Evolutionary conservation across 2,888 invertebrate species (phyloP), one percentile per base, ranked within the genome.

Genomic region (Cheilosia urbana): DNA sequence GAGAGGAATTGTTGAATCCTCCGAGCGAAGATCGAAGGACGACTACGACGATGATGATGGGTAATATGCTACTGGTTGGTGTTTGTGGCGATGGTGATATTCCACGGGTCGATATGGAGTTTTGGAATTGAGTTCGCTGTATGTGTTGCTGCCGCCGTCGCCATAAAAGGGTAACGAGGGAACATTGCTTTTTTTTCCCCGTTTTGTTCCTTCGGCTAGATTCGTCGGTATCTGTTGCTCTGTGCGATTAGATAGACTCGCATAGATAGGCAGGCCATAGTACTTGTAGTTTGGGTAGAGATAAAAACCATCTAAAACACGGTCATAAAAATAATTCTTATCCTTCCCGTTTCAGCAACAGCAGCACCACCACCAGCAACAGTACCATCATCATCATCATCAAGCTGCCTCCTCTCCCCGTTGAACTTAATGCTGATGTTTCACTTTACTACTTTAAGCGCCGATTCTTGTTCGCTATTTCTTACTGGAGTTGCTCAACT

Each of bases 261-360:
- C 47, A 73, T 53, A 69, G 79, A 75, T 84, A 47, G 63, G 72
- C 72, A 47, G 57, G 37, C 21, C 17, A 45, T 62, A 65, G 84
- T 62, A 76, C 75, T 84, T 80, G 80, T 76, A 71, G 80, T 80
- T 80, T 84, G n/a, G 80, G 68, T 60, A 80, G 19, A 80, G 84
- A 84, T 84, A 84, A 84, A 84, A 84, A 71, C 75, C 84, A 76
- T 80, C 84, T 71, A 84, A 71, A 80, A 84, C 84, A 80, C 34
- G 75, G 47, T 69, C 75, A 76, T 84, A 84, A 80, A 84, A 80
- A 84, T 75, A 80, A 80, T 84, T 71, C 73, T 68, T 75, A 66
- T 80, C 60, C 75, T 75, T 71, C 60, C 72, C 37, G 57, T 73
- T 19, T 65, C 55, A 42, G 4, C 19, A 63, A 24, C 40, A 62